phyloP scores from a whole-genome alignment of 1,140 invertebrate species.

The Drosophila persimilis region DNA sequence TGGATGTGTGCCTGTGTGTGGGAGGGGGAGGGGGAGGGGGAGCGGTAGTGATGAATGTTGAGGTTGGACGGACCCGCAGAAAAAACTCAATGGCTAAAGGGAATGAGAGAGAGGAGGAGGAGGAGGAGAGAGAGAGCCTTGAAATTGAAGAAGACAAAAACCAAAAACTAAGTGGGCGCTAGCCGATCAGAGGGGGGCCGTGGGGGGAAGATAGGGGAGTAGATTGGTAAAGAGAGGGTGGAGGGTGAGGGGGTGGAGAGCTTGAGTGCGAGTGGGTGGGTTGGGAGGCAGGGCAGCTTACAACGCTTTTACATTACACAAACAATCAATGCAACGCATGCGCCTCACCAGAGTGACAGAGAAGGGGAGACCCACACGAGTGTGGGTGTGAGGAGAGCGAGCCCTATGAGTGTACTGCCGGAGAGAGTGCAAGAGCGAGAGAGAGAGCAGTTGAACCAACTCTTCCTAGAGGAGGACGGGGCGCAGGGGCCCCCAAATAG shows the following conservation, averaged over 20 bases:
- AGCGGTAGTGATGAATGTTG: conserved; percentile 40
- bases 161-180: conserved; percentile 36
- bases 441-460: conserved; percentile 46
- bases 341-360: conserved; percentile 36
- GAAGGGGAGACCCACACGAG: conserved; percentile 8
- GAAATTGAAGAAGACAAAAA: conserved; percentile 50
- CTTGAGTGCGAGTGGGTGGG: too few species aligned
- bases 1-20: conserved; percentile 14
- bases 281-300: conserved; percentile 37
- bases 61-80: conserved; percentile 36
- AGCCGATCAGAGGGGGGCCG: conserved; percentile 15
- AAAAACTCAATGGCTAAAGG: neutral
- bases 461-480: conserved; percentile 26
- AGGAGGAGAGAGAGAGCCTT: conserved; percentile 50
- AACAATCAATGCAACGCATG: conserved; percentile 74
- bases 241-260: neutral
- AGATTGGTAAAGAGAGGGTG: neutral
- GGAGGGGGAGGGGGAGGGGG: conserved; percentile 6
- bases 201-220: neutral
- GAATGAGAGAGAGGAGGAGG: conserved; percentile 12
- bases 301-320: conserved; percentile 70
- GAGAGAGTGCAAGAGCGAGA: conserved; percentile 2
- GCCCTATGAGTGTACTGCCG: neutral
- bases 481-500: conserved; percentile 53
- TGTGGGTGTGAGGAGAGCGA: conserved; percentile 2